phyloP scores from a whole-genome alignment of 2,888 invertebrate genomes.

The Lycaena phlaeas region DNA sequence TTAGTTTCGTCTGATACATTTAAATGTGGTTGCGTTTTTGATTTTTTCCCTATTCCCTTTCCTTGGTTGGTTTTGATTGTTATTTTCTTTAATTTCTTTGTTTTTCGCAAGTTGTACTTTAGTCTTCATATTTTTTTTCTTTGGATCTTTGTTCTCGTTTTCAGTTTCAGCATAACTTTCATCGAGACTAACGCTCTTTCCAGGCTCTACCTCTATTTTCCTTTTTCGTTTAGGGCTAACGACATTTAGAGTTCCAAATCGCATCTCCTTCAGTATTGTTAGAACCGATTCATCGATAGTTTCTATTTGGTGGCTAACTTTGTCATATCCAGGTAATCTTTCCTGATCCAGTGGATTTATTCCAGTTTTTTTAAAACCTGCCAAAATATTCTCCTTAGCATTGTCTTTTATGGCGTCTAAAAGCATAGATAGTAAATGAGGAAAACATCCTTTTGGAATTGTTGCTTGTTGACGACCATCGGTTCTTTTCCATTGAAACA shows the following conservation, averaged over 20 bases:
- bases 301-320: slow-evolving; percentile 15
- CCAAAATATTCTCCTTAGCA: slow-evolving; percentile 12
- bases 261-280: neutral
- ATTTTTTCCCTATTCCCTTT: slow-evolving; percentile 17
- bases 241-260: slow-evolving; percentile 10
- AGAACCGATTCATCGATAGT: slow-evolving; percentile 15
- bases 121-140: neutral
- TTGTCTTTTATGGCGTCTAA: no score
- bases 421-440: slow-evolving; percentile 12
- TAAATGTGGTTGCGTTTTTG: slow-evolving; percentile 13
- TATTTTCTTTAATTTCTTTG: slow-evolving; percentile 14
- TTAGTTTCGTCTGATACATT: no score
- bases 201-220: slow-evolving; percentile 16
- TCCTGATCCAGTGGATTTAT: slow-evolving; percentile 10
- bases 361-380: slow-evolving; percentile 19
- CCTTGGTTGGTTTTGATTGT: slow-evolving; percentile 11
- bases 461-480: slow-evolving; percentile 16
- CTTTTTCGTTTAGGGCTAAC: slow-evolving; percentile 16
- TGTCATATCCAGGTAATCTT: slow-evolving; percentile 16
- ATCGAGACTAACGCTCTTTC: slow-evolving; percentile 14
- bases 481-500: slow-evolving; percentile 20
- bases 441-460: slow-evolving; percentile 21
- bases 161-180: slow-evolving; percentile 17
- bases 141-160: slow-evolving; percentile 8
- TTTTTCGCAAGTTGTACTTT: slow-evolving; percentile 13